Evolutionary conservation across 2,113 vertebrate species (phyloP).

Genomic region (Ctenomys sociabilis): DNA sequence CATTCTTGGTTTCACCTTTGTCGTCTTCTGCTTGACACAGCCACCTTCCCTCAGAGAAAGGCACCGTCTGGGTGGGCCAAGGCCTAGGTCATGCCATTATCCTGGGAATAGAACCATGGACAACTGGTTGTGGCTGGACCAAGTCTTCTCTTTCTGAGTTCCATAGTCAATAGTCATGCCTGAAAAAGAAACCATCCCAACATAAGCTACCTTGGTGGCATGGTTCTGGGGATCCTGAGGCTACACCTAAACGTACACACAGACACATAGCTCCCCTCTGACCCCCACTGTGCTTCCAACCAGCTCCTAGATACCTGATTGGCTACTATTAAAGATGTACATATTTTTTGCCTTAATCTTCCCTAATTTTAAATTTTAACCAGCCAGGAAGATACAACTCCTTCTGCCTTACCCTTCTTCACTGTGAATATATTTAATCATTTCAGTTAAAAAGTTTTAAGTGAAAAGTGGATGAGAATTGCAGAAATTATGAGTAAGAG

Average conservation of each 20-base stretch:
- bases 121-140: not conserved
- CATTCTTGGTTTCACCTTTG: not conserved
- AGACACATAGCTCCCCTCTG: not conserved
- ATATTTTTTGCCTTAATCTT: not conserved
- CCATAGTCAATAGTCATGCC: not conserved
- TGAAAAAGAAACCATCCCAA: not conserved
- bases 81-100: not conserved
- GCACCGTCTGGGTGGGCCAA: not conserved
- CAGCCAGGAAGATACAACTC: not conserved
- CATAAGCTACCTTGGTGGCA: not conserved
- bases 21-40: not conserved
- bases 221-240: not conserved
- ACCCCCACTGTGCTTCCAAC: not conserved
- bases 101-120: not conserved
- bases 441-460: conserved; percentile 6
- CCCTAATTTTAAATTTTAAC: conserved; percentile 14
- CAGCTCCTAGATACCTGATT: not conserved
- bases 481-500: not conserved
- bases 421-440: not conserved
- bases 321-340: not conserved
- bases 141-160: not conserved
- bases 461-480: not conserved
- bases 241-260: not conserved
- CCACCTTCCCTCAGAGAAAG: conserved; percentile 8
- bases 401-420: not conserved